Conservation (phyloP, 1,140 invertebrate genomes). For the Drosophila murphyi region DNA sequence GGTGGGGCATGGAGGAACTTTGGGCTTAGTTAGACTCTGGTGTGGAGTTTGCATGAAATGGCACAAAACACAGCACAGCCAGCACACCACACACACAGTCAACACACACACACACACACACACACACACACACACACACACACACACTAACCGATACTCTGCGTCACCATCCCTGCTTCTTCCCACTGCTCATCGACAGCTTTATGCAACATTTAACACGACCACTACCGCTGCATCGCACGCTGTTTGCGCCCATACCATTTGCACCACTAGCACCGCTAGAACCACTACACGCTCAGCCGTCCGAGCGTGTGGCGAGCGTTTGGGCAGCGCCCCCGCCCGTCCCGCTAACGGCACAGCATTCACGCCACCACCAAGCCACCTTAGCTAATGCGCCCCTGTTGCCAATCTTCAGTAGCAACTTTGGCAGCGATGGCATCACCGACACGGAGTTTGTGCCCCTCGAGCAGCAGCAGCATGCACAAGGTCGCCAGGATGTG, state of each 20-base stretch:
- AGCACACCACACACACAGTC: conserved; percentile 19
- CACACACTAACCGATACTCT: conserved; percentile 59
- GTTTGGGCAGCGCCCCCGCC: conserved; percentile 60
- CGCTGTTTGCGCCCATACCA: conserved; percentile 58
- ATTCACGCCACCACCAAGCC: conserved; percentile 19
- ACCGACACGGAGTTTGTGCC: conserved; percentile 76
- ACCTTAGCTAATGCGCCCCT: conserved; percentile 55
- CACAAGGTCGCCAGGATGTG: conserved; percentile 56
- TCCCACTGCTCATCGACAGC: conserved; percentile 39
- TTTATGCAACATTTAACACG: conserved; percentile 80
- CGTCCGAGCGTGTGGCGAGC: conserved; percentile 65
- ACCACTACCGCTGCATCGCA: conserved; percentile 74
- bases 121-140: conserved; percentile 40
- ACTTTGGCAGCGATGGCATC: conserved; percentile 37
- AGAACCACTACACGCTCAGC: conserved; percentile 69
- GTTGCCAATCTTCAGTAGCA: conserved; percentile 63
- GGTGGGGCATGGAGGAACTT: conserved; percentile 42
- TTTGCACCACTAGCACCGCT: conserved; percentile 66
- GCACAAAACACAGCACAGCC: conserved; percentile 35
- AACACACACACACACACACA: conserved; percentile 16
- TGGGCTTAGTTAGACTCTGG: conserved; percentile 43
- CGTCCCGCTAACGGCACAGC: conserved; percentile 52
- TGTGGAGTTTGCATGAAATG: conserved; percentile 63
- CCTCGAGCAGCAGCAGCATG: conserved; percentile 65
- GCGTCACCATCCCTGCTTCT: conserved; percentile 4